Conservation (phyloP, 64 coral and sea anemone genomes). For the Actinia equina region DNA sequence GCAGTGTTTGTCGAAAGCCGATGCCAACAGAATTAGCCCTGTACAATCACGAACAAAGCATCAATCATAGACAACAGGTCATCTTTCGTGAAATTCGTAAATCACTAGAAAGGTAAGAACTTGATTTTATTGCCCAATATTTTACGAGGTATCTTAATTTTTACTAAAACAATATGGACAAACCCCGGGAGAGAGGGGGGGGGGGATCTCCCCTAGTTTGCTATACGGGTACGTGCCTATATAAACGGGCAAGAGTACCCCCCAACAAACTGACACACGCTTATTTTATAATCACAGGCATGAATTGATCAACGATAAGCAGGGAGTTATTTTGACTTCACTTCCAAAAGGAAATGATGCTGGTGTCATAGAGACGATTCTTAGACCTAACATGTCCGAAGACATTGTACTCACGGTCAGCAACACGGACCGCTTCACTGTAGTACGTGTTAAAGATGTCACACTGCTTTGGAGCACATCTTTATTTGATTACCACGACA, state of each 20-base stretch:
- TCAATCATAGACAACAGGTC: slow-evolving; percentile 62
- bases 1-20: slow-evolving; percentile 25
- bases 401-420: slow-evolving; percentile 23
- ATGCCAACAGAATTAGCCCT: neutral
- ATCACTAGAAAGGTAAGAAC: slow-evolving; percentile 58
- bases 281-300: slow-evolving; percentile 1
- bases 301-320: slow-evolving; percentile 34
- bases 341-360: slow-evolving; percentile 20
- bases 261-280: too few relatives aligned
- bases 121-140: too few relatives aligned
- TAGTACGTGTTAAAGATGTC: slow-evolving; percentile 15
- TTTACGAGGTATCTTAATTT: too few relatives aligned
- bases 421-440: neutral
- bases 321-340: slow-evolving; percentile 34
- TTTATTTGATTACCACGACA: slow-evolving; percentile 46
- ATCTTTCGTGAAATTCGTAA: slow-evolving; percentile 48
- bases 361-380: slow-evolving; percentile 39
- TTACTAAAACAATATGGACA: too few relatives aligned
- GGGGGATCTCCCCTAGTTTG: too few relatives aligned
- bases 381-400: neutral
- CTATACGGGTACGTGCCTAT: too few relatives aligned
- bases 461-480: slow-evolving; percentile 38
- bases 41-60: neutral
- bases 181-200: too few relatives aligned
- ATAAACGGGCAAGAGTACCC: too few relatives aligned